These are phyloP conservation scores for Exocentrus adspersus DNA, from an alignment of 2,888 invertebrate genomes.

Conservation along the genomic window DNA sequence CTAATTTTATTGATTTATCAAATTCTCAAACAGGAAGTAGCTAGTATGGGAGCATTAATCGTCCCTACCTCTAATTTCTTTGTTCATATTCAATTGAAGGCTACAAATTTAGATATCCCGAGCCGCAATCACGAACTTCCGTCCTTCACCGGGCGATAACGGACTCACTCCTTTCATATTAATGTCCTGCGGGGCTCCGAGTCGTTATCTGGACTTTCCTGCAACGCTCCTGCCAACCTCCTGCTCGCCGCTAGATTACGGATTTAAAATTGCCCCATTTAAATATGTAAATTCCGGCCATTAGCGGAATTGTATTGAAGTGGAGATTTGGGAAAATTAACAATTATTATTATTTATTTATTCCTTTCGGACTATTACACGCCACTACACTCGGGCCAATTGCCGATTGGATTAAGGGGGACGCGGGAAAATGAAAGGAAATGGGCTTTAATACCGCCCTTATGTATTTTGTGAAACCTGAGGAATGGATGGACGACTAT, in stretches of 20 bases:
- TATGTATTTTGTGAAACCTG: not conserved
- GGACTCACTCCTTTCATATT: slow-evolving; percentile 40
- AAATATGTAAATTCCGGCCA: slow-evolving; percentile 54
- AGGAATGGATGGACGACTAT: no score
- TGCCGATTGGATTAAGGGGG: slow-evolving; percentile 20
- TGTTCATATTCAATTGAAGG: not conserved
- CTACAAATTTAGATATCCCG: not conserved
- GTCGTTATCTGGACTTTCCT: slow-evolving; percentile 44
- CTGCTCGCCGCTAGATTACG: slow-evolving; percentile 50
- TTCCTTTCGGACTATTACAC: slow-evolving; percentile 36
- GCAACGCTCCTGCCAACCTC: slow-evolving; percentile 41
- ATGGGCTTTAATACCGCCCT: not conserved
- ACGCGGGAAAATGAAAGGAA: slow-evolving; percentile 19
- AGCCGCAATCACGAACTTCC: not conserved
- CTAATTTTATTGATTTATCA: no score
- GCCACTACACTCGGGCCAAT: slow-evolving; percentile 21
- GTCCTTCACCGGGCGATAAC: slow-evolving; percentile 31
- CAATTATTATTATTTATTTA: slow-evolving; percentile 47
- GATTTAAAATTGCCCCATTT: slow-evolving; percentile 54
- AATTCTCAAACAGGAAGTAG: no score
- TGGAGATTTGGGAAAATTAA: slow-evolving; percentile 45
- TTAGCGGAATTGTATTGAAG: slow-evolving; percentile 49
- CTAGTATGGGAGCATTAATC: not conserved
- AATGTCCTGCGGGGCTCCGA: slow-evolving; percentile 37
- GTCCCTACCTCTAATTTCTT: not conserved